Base-by-base conservation (phyloP, 2,888 invertebrate genomes). In the Eristalis tenax region DNA sequence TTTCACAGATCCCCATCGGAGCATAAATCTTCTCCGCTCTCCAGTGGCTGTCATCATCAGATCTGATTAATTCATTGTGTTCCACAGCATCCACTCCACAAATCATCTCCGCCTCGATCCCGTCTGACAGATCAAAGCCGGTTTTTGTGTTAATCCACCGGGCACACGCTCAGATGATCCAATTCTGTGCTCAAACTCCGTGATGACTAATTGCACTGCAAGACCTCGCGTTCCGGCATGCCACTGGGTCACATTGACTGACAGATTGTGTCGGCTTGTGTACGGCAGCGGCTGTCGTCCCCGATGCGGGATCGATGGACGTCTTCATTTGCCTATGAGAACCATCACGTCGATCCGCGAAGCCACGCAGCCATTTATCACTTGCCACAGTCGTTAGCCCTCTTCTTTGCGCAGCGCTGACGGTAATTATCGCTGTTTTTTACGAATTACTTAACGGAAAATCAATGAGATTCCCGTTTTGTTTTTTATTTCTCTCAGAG, bases 41-140 rank as follows among this genome's bases (percentile, higher is more conserved):
- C 69, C 69, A n/a, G 22, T 43, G 22, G 66, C 85, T 85, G 85
- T 85, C 85, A 85, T 38, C 81, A 6, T 68, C 32, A 59, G 50
- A 66, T 69, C 68, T 76, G 85, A 85, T 85, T 81, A 81, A 85
- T 85, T 85, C 77, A 76, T 85, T 85, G 77, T 73, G 85, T 73
- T 77, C 57, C 76, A 81, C 73, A 84, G 59, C 66, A 32, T 8
- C 32, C 32, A 32, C 10, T 64, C 81, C 81, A 81, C 81, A 81
- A 77, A 85, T 85, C 69, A 81, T 77, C 68, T 81, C 64, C 73
- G 70, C 63, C 68, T 32, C 81, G 81, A 85, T 85, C 81, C 43
- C 63, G 56, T 63, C 63, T 81, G 84, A 85, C 84, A 84, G 80
- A 80, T 80, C 59, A 56, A 75, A 77, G 70, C 64, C 22, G 26